phyloP scores from a whole-genome alignment of 1,140 invertebrate species.

The Bombus soroeensis region DNA sequence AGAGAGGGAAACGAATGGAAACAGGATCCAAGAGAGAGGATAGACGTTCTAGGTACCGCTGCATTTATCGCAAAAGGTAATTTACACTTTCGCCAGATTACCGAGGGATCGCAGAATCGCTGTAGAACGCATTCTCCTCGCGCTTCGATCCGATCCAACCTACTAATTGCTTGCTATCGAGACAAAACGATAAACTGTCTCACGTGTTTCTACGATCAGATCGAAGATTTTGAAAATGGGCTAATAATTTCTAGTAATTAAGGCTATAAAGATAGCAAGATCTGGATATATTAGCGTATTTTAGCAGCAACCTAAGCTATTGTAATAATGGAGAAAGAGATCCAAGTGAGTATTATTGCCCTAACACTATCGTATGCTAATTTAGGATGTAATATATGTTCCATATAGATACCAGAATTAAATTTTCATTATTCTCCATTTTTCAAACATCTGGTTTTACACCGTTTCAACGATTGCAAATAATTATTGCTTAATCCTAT shows the following conservation, averaged over 20 bases:
- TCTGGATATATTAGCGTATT: no score
- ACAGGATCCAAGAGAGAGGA: conserved; percentile 41
- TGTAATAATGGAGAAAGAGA: no score
- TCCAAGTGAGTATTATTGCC: no score
- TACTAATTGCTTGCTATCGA: not conserved
- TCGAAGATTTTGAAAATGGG: not conserved
- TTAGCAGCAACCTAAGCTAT: no score
- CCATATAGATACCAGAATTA: no score
- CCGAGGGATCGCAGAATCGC: conserved; percentile 48
- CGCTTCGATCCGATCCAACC: not conserved
- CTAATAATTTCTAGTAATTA: not conserved
- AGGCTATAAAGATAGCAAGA: no score
- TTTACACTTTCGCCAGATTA: conserved; percentile 75
- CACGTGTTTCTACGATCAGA: not conserved
- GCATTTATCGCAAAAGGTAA: conserved; percentile 67
- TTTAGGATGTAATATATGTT: no score
- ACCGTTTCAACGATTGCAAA: no score
- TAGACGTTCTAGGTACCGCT: conserved; percentile 56
- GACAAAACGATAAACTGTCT: not conserved
- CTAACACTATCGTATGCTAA: no score
- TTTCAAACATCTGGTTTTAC: no score
- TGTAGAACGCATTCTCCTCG: not conserved
- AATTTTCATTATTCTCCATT: no score
- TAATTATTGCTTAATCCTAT: no score
- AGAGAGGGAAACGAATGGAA: conserved; percentile 52